Evolutionary conservation across 2,797 vertebrate species (phyloP), one percentile per base, ranked within the genome.

Genomic region (Sebastolobus alascanus): DNA sequence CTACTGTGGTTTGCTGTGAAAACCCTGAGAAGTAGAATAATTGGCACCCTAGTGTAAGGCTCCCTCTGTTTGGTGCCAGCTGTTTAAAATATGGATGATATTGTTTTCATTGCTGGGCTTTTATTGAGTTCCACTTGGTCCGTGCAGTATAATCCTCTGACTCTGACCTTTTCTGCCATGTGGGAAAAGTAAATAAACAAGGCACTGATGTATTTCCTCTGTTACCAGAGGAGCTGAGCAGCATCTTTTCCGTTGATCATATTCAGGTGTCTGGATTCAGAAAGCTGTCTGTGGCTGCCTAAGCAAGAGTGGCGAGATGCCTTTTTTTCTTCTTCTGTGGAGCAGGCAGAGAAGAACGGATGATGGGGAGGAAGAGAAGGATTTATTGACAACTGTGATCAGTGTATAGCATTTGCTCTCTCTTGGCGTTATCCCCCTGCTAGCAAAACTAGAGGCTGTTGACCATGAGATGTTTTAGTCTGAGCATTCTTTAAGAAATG

Each of bases 31-130:
- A 94, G 94, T 90, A 80, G 93, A 93, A 94, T 96, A 96, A 96
- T 96, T 96, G 94, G 95, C 95, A 96, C 94, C 90, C 93, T 87
- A 84, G 93, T 92, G 94, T 87, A 93, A 90, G 86, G 83, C 91
- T 92, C 89, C 91, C 93, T 90, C 91, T 90, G 94, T 93, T 93
- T 91, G 89, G 89, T 92, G 85, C 94, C 93, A 94, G 94, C 93
- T 95, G 94, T 94, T 96, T 96, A 94, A 96, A 96, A 96, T 96
- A 96, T 96, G 95, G 92, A 96, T 96, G 95, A 92, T 96, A 94
- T 93, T 95, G 94, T 95, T 96, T 95, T 93, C 94, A 94, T 94
- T 94, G 92, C 91, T 16, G 79, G 61, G 83, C 82, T 94, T 95
- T 94, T 95, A 94, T 95, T 95, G 93, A 94, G 94, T 95, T 95